phyloP scores from a whole-genome alignment of 2,888 invertebrate genomes.

The Eretmocerus hayati region DNA sequence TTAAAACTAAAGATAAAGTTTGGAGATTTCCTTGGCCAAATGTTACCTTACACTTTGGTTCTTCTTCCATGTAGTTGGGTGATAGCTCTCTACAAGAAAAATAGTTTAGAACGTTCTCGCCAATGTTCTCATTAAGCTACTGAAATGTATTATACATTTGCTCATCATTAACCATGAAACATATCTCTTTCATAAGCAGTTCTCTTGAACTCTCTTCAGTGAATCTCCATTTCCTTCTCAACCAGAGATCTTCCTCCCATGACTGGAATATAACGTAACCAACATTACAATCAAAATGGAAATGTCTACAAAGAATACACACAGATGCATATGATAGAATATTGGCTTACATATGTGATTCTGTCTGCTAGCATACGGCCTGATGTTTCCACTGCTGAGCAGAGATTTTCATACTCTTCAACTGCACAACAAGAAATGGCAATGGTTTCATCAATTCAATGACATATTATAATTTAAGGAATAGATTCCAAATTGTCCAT shows the following conservation, averaged over 20 bases:
- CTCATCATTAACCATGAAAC: slow-evolving; percentile 16
- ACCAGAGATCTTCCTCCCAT: slow-evolving; percentile 18
- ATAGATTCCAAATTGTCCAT: too few species aligned
- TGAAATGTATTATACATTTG: slow-evolving; percentile 19
- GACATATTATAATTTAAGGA: too few species aligned
- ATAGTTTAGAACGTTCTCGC: slow-evolving; percentile 17
- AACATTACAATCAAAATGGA: too few species aligned
- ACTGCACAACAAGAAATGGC: too few species aligned
- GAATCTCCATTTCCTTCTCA: slow-evolving; percentile 17
- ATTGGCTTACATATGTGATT: slow-evolving; percentile 11
- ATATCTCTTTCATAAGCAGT: slow-evolving; percentile 18
- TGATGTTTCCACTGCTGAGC: not conserved
- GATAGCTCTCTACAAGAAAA: slow-evolving; percentile 21
- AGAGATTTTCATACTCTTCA: slow-evolving; percentile 4
- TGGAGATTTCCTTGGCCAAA: slow-evolving; percentile 19
- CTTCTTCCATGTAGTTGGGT: slow-evolving; percentile 19
- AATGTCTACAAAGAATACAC: too few species aligned
- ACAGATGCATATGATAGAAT: not conserved
- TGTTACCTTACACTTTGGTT: slow-evolving; percentile 19
- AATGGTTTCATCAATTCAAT: too few species aligned
- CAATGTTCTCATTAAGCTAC: slow-evolving; percentile 11
- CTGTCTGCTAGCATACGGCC: slow-evolving; percentile 8
- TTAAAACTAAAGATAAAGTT: slow-evolving; percentile 20
- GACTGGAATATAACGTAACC: slow-evolving; percentile 5
- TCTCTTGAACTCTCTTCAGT: slow-evolving; percentile 7